phyloP scores from a whole-genome alignment of 2,888 invertebrate species.

The Trachelus tabidus region DNA sequence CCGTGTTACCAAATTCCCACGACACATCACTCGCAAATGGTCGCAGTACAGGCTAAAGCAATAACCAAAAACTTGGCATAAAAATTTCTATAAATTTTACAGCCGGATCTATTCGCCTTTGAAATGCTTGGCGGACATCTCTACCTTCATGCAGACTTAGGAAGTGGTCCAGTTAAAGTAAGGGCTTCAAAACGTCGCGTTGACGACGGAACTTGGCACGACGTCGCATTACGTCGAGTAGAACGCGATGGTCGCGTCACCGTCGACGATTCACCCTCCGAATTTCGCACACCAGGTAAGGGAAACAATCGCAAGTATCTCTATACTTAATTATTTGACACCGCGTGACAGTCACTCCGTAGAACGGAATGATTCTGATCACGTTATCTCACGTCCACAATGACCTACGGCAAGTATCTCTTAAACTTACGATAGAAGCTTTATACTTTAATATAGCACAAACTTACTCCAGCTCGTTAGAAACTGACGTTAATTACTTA shows the following conservation, averaged over 20 bases:
- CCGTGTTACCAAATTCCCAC: neutral
- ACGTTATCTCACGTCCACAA: neutral
- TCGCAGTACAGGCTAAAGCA: neutral
- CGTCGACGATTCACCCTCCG: slow-evolving; percentile 89
- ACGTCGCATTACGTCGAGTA: slow-evolving; percentile 83
- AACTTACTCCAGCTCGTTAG: neutral
- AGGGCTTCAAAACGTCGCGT: slow-evolving; percentile 84
- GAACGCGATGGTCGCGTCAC: slow-evolving; percentile 87
- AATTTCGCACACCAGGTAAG: slow-evolving; percentile 86
- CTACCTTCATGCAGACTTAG: slow-evolving; percentile 91
- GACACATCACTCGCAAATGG: neutral
- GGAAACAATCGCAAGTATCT: slow-evolving; percentile 6
- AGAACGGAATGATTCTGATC: neutral
- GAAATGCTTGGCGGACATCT: slow-evolving; percentile 95
- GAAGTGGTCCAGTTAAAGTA: slow-evolving; percentile 89
- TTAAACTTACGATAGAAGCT: neutral
- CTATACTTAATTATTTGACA: neutral
- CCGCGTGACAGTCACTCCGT: neutral
- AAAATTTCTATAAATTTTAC: slow-evolving; percentile 38
- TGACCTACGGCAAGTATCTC: neutral
- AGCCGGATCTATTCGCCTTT: slow-evolving; percentile 93
- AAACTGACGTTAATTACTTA: neutral
- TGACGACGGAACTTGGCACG: slow-evolving; percentile 94
- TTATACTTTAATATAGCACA: neutral
- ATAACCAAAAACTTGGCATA: neutral